Conservation (phyloP, 2,888 invertebrate species). For the Parnassius orleans region DNA sequence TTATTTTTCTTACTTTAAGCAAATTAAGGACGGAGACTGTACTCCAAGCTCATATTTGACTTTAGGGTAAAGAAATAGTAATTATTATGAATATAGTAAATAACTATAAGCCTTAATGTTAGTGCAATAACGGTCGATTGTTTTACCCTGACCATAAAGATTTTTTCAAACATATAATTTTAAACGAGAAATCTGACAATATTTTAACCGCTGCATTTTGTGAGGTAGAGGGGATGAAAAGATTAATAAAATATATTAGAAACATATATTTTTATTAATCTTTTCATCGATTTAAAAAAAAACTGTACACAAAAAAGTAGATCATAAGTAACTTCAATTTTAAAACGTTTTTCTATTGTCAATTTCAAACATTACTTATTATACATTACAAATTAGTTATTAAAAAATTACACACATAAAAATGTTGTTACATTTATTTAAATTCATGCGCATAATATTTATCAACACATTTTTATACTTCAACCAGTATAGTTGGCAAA, state of each 20-base stretch:
- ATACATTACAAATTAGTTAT: not conserved
- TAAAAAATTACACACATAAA: not conserved
- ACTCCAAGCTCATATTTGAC: conserved; percentile 55
- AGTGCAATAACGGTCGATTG: conserved; percentile 1
- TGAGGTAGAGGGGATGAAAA: conserved; percentile 15
- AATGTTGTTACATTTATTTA: no score
- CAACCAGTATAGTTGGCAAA: no score
- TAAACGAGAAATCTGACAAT: not conserved
- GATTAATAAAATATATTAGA: conserved; percentile 6
- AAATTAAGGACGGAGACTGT: conserved; percentile 56
- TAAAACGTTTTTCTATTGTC: conserved; percentile 8
- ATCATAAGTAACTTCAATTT: not conserved
- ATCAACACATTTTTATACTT: no score
- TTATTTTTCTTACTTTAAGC: conserved; percentile 34
- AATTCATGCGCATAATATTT: no score
- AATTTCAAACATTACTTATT: conserved; percentile 1
- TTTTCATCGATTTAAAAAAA: conserved; percentile 2
- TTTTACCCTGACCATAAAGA: conserved; percentile 15
- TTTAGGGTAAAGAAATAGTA: conserved; percentile 29
- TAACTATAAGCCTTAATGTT: not conserved
- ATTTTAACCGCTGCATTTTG: conserved; percentile 1
- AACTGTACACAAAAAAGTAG: not conserved
- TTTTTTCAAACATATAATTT: not conserved
- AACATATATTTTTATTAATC: no score
- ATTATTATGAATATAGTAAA: conserved; percentile 4